phyloP scores from a whole-genome alignment of 2,888 invertebrate species.

The Caradrina kadenii region DNA sequence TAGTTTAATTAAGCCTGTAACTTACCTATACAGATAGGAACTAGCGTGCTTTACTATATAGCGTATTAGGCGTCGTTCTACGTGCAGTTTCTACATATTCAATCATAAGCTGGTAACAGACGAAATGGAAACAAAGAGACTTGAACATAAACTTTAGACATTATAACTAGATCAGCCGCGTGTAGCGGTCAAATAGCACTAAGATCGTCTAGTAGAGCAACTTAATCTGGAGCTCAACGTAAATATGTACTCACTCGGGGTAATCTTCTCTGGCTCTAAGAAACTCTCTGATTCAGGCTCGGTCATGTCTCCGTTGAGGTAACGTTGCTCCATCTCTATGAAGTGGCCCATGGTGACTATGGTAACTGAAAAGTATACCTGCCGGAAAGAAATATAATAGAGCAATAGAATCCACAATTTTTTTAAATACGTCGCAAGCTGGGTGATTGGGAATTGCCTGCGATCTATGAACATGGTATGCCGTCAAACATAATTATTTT shows the following conservation, averaged over 20 bases:
- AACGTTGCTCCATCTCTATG: constrained; percentile 92
- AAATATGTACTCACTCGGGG: constrained; percentile 81
- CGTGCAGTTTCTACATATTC: constrained; percentile 12
- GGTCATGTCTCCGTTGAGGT: constrained; percentile 90
- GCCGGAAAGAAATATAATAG: constrained; percentile 66
- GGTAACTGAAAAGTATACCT: constrained; percentile 93
- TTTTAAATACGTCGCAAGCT: background rate
- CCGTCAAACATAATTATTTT: too few species aligned
- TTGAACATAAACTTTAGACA: background rate
- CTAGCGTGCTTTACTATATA: constrained; percentile 4
- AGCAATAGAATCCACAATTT: constrained; percentile 15
- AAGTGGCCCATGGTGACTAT: constrained; percentile 92
- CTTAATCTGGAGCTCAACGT: constrained; percentile 11
- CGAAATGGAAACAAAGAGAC: background rate
- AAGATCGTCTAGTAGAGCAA: constrained; percentile 4
- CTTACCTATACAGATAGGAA: background rate
- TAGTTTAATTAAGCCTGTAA: background rate
- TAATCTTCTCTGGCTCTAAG: constrained; percentile 90
- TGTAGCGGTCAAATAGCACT: background rate
- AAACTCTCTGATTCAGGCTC: constrained; percentile 91
- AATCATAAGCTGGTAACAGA: background rate
- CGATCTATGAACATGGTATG: too few species aligned
- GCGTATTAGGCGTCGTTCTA: background rate
- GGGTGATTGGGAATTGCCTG: background rate
- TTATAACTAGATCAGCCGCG: background rate